Base-by-base conservation (phyloP, 2,113 vertebrate species). In the Ivindomyrus marchei region DNA sequence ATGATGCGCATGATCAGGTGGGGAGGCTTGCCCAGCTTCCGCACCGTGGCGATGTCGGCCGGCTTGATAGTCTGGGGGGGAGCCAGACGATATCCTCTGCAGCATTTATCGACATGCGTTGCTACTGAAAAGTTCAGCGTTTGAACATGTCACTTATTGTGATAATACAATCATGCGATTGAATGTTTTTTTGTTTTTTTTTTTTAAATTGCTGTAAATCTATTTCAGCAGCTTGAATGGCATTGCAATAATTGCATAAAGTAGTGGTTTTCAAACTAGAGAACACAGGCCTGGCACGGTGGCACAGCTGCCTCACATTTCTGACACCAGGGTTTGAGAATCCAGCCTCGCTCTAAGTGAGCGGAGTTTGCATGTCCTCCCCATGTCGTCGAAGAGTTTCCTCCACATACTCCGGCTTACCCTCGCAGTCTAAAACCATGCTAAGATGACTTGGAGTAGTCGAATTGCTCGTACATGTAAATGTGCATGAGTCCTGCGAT, bases 1-100 rank as follows among this genome's bases (percentile, higher is more conserved):
- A 99, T 99, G 94, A 99, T 99, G 0, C 98, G 94, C 98, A 99
- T 99, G 93, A 99, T 98, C 91, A 99, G 97, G 91, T 99, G 98
- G 0, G 98, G 98, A 0, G 98, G 98, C 0, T 98, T 96, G 3
- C 97, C 97, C 45, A 99, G 93, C 0, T 97, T 99, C 21, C 98
- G 96, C 1, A 99, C 98, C 0, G 98, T 99, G 45, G 98, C 97
- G 0, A 99, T 99, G 91, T 99, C 98, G 0, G 97, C 94, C 1
- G 97, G 97, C 91, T 98, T 99, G 94, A 99, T 99, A 6, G 98
- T 99, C 98, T 99, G 90, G 3, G 21, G 24, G 31, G 31, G 13
- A 3, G 97, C 96, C 88, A 85, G 83, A 85, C 1, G 19, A 27
- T 3, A n/a, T 1, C 39, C 19, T 47, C 42, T 45, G 21, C 1